Base-by-base conservation (phyloP, 2,113 vertebrate genomes). In the Phyllostomus hastatus region DNA sequence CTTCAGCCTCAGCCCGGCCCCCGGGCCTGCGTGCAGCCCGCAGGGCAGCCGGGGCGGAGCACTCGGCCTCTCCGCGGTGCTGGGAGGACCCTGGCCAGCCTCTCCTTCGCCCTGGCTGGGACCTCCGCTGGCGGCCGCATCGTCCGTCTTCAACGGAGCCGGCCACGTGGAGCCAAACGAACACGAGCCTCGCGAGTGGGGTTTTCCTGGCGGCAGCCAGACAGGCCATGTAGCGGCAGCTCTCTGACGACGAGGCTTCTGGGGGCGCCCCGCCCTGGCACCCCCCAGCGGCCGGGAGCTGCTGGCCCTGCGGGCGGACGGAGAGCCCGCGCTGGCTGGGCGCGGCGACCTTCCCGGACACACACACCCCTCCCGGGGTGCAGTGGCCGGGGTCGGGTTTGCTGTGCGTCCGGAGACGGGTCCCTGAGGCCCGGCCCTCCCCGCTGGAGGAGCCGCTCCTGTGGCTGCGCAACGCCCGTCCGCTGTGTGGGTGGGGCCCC, bases 101-200 rank as follows among this genome's bases (percentile, higher is more conserved):
- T 35, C 59, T 64, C 50, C 33, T 22, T 8, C 10, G 12, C 33
- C 26, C 38, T 31, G 7, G 0, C 3, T 2, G 20, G 16, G 4
- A 0, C 35, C 0, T 0, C 72, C 54, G 0, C 3, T 2, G 50
- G 70, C 48, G 10, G 48, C 48, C 15, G 10, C 31, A 0, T 41
- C 38, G 4, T 41, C 38, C 38, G 19, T 33, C 46, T 35, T 26
- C n/a, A 0, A 6, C 31, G 2, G 31, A 10, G 50, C 43, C 1
- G 0, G 7, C 11, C 7, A 20, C 22, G 61, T 26, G 50, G 7
- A 48, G 31, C 24, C 38, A 15, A 8, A 12, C 4, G 14, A 16
- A 19, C 35, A 26, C 31, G 5, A 33, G 81, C 57, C 28, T 48
- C 10, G 4, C 12, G 28, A 57, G 8, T 15, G 28, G 24, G 7